Base-by-base conservation (phyloP, 2,797 vertebrate species). In the Epinephelus coioides region DNA sequence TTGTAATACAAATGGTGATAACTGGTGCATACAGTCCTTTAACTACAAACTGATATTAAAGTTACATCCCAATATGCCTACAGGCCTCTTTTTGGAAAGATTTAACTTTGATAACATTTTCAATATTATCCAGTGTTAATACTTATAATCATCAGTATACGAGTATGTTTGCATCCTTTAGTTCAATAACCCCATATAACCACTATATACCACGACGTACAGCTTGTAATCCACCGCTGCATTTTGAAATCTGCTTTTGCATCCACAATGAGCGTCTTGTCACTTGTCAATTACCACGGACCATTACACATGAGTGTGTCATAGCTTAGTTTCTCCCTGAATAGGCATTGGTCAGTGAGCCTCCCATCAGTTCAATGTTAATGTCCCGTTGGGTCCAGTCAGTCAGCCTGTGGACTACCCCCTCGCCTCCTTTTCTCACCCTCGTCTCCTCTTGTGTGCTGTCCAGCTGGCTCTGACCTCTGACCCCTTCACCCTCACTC, bases 391-490 rank as follows among this genome's bases (percentile, higher is more conserved):
- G 91, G 88, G 86, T 90, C 75, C 86, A 89, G 75, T 86, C 86
- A 85, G 78, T 75, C 71, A 66, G 85, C 79, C 82, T 69, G 76
- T 87, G 88, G 80, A 76, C 65, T 57, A 47, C 77, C 78, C 72
- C 66, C 79, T 81, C 81, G 73, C 81, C 87, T 84, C 64, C 76
- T 89, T 95, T 94, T 95, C 94, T 95, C 95, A 95, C 93, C 93
- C 91, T 93, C 86, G 54, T 92, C 91, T 92, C 84, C 91, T 94
- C 95, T 95, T 95, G 88, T 95, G 92, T 94, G 93, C 94, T 95
- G 94, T 95, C 95, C 95, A 95, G 94, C 95, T 96, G 94, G 80
- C 91, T 91, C 91, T 92, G 95, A 95, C 94, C 94, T 92, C 78
- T 92, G 93, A 94, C 92, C 92, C 85, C 54, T 77, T 92, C 81